Evolutionary conservation across 2,797 vertebrate genomes (phyloP).

Genomic region (Gymnopithys bicolor): DNA sequence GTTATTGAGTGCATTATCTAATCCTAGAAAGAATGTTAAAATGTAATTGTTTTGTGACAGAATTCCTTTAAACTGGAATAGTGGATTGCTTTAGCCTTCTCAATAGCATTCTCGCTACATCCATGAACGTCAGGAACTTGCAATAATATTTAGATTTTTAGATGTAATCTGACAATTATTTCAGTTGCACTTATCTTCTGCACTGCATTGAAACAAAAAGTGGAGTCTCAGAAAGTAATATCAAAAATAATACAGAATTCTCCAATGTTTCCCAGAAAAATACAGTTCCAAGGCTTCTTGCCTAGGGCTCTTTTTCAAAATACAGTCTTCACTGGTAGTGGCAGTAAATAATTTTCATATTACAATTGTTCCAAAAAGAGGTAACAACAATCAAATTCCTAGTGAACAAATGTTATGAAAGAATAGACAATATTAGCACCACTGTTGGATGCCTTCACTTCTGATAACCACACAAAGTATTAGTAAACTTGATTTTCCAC

Average conservation of each 20-base stretch:
- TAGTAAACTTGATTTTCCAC: not conserved
- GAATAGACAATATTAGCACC: not conserved
- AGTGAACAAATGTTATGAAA: not conserved
- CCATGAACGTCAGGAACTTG: not conserved
- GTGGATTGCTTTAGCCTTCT: not conserved
- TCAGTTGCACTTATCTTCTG: not conserved
- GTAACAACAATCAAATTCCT: not conserved
- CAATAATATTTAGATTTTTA: not conserved
- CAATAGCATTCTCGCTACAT: not conserved
- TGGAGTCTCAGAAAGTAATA: not conserved
- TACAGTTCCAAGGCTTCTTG: not conserved
- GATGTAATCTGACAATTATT: slow-evolving; percentile 12
- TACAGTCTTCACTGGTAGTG: not conserved
- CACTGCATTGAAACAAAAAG: not conserved
- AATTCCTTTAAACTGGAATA: not conserved
- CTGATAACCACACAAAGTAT: not conserved
- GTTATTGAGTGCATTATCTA: not conserved
- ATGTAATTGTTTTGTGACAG: not conserved
- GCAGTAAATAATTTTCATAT: not conserved
- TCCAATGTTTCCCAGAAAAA: not conserved
- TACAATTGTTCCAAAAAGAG: not conserved
- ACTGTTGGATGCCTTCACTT: not conserved
- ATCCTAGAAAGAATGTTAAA: not conserved
- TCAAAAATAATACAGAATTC: not conserved
- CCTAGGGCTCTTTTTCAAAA: not conserved